A percentile compares a stretch with the other conserved stretches of the same genome.
Conservation (phyloP, 2,113 vertebrate species). For the Sceloporus tristichus region DNA sequence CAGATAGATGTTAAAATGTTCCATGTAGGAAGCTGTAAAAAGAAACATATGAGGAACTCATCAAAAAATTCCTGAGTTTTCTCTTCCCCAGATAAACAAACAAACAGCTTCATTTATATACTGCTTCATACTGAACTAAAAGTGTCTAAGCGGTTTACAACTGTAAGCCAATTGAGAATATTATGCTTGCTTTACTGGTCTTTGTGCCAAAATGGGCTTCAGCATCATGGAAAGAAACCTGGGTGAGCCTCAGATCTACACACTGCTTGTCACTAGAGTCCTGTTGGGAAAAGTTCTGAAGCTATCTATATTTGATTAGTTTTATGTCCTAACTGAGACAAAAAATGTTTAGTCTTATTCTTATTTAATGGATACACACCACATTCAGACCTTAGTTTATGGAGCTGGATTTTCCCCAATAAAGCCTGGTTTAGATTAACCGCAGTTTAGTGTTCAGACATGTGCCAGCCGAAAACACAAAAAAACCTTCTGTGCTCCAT, state of each 20-base stretch:
- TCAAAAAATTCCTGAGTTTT: neutral
- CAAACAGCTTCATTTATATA: too few relatives aligned
- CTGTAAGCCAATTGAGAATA: too few relatives aligned
- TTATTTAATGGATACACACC: too few relatives aligned
- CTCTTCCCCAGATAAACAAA: neutral
- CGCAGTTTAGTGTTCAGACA: neutral
- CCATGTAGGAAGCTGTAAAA: neutral
- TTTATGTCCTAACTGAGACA: neutral
- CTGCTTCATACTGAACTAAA: too few relatives aligned
- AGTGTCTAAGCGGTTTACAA: too few relatives aligned
- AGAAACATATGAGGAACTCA: neutral
- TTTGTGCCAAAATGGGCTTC: neutral
- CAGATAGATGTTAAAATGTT: neutral
- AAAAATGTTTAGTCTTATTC: too few relatives aligned
- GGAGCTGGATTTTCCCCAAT: neutral
- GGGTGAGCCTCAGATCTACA: neutral
- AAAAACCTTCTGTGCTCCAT: too few relatives aligned
- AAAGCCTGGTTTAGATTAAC: neutral
- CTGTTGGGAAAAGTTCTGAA: neutral
- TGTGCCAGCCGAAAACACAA: too few relatives aligned
- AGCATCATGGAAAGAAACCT: neutral
- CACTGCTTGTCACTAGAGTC: neutral
- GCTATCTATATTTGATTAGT: neutral
- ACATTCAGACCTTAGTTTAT: neutral
- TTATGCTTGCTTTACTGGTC: neutral